Evolutionary conservation across 1,140 invertebrate species (phyloP).

Genomic region (Dreissena rostriformis): DNA sequence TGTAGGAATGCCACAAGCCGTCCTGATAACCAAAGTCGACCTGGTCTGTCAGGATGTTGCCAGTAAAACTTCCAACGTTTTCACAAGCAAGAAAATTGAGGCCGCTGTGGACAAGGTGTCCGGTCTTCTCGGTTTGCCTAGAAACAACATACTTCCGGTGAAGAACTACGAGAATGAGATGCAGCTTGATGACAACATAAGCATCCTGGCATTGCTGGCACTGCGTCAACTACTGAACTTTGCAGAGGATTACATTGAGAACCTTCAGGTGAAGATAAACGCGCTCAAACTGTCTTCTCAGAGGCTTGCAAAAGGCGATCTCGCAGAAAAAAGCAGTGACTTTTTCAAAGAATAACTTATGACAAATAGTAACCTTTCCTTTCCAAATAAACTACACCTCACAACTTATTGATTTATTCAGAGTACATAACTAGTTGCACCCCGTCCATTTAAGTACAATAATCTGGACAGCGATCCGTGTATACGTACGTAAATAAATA

Average conservation of each 20-base stretch:
- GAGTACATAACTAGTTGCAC: too few relatives aligned
- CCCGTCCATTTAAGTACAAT: too few relatives aligned
- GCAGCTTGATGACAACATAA: slow-evolving; percentile 30
- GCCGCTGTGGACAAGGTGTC: slow-evolving; percentile 35
- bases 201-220: neutral
- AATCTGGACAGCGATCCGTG: too few relatives aligned
- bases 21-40: slow-evolving; percentile 53
- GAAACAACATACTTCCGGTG: slow-evolving; percentile 24
- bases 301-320: too few relatives aligned
- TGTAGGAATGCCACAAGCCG: too few relatives aligned
- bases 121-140: slow-evolving; percentile 28
- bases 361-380: too few relatives aligned
- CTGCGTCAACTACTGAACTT: slow-evolving; percentile 20
- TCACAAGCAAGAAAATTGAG: slow-evolving; percentile 12
- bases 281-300: too few relatives aligned
- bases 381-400: too few relatives aligned
- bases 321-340: too few relatives aligned
- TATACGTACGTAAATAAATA: too few relatives aligned
- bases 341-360: too few relatives aligned
- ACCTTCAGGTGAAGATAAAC: neutral
- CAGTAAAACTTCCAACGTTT: slow-evolving; percentile 6
- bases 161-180: slow-evolving; percentile 37
- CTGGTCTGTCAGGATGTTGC: slow-evolving; percentile 9
- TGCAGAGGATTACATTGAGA: slow-evolving; percentile 38
- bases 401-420: too few relatives aligned